Evolutionary conservation across 2,797 vertebrate genomes (phyloP).

Genomic region (Odontamblyopus lacepedii): DNA sequence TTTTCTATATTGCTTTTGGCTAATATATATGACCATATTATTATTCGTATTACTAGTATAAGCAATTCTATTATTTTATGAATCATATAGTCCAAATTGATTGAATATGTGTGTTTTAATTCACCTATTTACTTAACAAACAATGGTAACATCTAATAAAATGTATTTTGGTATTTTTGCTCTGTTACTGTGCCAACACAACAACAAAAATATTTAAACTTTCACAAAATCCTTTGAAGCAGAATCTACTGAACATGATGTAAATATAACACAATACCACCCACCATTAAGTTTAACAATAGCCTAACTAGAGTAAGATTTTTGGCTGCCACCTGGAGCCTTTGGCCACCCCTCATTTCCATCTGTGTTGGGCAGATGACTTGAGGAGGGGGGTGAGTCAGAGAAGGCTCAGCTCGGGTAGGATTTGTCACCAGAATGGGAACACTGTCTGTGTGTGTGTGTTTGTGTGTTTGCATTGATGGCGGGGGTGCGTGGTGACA

Average conservation of each 20-base stretch:
- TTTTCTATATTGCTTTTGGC: no score
- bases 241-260: not conserved
- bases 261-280: not conserved
- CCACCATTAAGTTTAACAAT: not conserved
- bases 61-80: no score
- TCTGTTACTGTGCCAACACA: not conserved
- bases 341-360: constrained; percentile 51
- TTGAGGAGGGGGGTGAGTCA: constrained; percentile 69
- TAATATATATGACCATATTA: no score
- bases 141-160: not conserved
- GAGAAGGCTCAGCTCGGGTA: constrained; percentile 66
- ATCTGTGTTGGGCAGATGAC: constrained; percentile 72
- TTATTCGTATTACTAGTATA: no score
- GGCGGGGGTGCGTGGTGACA: constrained; percentile 71
- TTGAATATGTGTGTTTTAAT: no score
- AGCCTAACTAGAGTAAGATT: not conserved
- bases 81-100: no score
- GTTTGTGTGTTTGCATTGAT: constrained; percentile 60
- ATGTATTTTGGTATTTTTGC: not conserved
- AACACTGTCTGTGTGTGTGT: constrained; percentile 59
- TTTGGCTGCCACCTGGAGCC: constrained; percentile 30
- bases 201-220: not conserved
- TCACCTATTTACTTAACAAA: not conserved
- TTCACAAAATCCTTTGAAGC: not conserved
- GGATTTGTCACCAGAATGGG: constrained; percentile 74